Conservation (phyloP, 2,113 vertebrate genomes). For the Prietella phreatophila region DNA sequence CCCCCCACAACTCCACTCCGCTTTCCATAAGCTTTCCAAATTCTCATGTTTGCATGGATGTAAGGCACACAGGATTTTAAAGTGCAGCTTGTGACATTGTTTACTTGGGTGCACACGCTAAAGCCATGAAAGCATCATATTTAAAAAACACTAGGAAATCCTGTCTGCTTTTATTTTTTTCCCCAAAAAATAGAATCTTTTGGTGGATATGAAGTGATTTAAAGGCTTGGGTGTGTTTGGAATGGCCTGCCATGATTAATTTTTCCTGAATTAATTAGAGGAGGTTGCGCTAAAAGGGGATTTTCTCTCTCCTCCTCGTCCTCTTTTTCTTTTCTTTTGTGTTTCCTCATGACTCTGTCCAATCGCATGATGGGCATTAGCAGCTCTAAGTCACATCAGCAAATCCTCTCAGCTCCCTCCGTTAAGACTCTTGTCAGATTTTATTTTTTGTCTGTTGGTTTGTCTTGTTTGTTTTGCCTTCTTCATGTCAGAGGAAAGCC, state of each 20-base stretch:
- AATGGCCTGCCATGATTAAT: slow-evolving; percentile 79
- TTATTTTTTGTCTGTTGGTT: neutral
- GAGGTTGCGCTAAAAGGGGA: slow-evolving; percentile 60
- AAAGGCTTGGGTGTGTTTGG: slow-evolving; percentile 47
- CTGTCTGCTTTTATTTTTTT: slow-evolving; percentile 3
- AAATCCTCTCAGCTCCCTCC: slow-evolving; percentile 39
- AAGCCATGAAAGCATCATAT: neutral
- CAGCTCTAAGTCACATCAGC: slow-evolving; percentile 54
- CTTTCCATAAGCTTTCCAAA: neutral
- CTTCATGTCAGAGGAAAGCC: neutral
- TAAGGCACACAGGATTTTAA: neutral
- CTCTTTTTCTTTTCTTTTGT: slow-evolving; percentile 49
- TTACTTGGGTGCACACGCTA: slow-evolving; percentile 12
- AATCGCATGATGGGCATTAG: slow-evolving; percentile 59
- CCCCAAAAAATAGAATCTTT: neutral
- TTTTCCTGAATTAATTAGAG: slow-evolving; percentile 85
- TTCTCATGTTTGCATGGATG: slow-evolving; percentile 1
- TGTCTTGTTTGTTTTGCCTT: neutral
- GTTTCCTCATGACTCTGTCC: slow-evolving; percentile 55
- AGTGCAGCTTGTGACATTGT: neutral
- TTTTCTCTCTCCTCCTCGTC: slow-evolving; percentile 38
- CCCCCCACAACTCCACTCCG: neutral
- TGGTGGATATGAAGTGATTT: slow-evolving; percentile 46
- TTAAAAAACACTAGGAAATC: neutral
- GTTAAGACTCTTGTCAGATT: slow-evolving; percentile 18